Evolutionary conservation across 2,797 vertebrate species (phyloP).

Genomic region (Brotula barbata): DNA sequence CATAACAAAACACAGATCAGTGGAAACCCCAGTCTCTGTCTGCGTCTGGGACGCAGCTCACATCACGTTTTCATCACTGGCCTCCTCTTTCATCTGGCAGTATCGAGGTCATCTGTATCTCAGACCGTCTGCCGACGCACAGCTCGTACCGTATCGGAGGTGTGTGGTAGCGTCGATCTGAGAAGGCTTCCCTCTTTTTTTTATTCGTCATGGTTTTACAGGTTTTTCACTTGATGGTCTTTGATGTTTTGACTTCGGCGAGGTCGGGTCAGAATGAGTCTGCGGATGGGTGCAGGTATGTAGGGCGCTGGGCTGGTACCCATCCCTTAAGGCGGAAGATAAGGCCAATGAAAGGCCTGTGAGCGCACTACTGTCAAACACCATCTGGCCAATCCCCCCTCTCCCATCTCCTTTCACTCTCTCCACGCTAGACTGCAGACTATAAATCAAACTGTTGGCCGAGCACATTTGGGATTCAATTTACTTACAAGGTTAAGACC

Average conservation of each 20-base stretch:
- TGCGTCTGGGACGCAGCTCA: constrained; percentile 37
- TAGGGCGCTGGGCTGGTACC: constrained; percentile 52
- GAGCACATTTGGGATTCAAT: constrained; percentile 33
- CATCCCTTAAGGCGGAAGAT: constrained; percentile 50
- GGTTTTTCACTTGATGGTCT: constrained; percentile 55
- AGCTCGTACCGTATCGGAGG: constrained; percentile 21
- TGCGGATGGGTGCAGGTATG: constrained; percentile 61
- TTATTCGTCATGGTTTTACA: constrained; percentile 46
- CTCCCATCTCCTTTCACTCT: constrained; percentile 22
- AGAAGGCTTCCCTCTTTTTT: constrained; percentile 33
- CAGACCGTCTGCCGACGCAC: constrained; percentile 13
- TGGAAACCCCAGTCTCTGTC: constrained; percentile 9
- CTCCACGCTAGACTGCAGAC: constrained; percentile 37
- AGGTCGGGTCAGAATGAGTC: constrained; percentile 50
- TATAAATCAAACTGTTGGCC: constrained; percentile 50
- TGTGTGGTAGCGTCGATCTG: constrained; percentile 15
- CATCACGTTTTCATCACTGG: constrained; percentile 46
- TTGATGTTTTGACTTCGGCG: constrained; percentile 69
- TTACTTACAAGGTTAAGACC: constrained; percentile 25
- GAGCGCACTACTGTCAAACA: constrained; percentile 51
- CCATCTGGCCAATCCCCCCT: constrained; percentile 55
- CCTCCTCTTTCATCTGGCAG: constrained; percentile 46
- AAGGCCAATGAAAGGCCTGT: constrained; percentile 56
- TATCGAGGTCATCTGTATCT: constrained; percentile 20
- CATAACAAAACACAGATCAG: too few species aligned